phyloP scores from a whole-genome alignment of 2,113 vertebrate genomes.

The Sylvietta virens region DNA sequence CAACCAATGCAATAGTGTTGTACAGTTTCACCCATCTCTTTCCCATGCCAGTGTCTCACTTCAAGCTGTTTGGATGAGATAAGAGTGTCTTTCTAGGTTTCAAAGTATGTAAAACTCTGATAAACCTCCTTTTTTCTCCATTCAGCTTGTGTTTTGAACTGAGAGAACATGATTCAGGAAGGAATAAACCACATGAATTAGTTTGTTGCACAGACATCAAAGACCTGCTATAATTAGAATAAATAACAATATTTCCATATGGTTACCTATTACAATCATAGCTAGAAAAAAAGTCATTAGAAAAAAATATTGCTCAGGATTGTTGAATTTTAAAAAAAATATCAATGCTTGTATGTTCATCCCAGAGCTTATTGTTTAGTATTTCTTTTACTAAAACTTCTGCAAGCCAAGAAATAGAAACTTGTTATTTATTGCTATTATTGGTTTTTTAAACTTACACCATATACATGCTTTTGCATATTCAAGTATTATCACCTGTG shows the following conservation, averaged over 20 bases:
- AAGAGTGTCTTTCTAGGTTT: background rate
- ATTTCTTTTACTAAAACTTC: background rate
- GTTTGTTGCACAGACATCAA: background rate
- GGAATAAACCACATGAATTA: background rate
- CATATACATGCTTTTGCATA: background rate
- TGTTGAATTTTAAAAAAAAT: background rate
- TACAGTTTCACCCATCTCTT: background rate
- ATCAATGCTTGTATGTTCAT: background rate
- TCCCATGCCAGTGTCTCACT: background rate
- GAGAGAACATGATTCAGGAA: background rate
- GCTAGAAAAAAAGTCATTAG: background rate
- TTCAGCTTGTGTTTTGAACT: background rate
- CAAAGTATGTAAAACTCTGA: background rate
- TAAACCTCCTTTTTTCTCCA: background rate
- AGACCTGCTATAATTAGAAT: background rate
- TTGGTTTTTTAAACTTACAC: background rate
- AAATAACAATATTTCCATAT: background rate
- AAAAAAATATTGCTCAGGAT: background rate
- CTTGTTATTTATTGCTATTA: background rate
- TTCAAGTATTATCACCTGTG: background rate
- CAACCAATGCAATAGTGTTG: background rate
- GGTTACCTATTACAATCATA: background rate
- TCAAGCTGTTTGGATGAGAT: slow-evolving; percentile 10
- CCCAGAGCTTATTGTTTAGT: background rate
- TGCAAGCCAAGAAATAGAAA: background rate